These are phyloP conservation scores for Drosophila meridiana DNA, from an alignment of 2,888 invertebrate species.

Conservation along the genomic window DNA sequence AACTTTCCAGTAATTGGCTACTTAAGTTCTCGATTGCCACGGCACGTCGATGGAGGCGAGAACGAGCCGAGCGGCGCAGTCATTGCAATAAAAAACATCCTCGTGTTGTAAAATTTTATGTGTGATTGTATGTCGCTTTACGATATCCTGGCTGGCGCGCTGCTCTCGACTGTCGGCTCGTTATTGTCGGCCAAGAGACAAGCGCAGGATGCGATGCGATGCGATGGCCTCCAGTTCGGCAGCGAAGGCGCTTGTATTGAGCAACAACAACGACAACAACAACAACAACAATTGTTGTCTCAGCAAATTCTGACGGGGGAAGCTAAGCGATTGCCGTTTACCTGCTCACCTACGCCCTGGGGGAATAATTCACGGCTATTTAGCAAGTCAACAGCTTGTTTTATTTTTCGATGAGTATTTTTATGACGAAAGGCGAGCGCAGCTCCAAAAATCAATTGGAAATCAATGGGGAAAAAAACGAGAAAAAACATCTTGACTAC, in stretches of 20 bases:
- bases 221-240: conserved; percentile 11
- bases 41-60: conserved; percentile 13
- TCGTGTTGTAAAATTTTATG: conserved; percentile 80
- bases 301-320: conserved; percentile 62
- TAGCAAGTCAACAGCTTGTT: conserved; percentile 82
- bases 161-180: conserved; percentile 52
- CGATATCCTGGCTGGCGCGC: conserved; percentile 70
- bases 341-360: conserved; percentile 77
- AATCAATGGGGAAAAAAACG: conserved; percentile 65
- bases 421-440: conserved; percentile 68
- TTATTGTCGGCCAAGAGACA: conserved; percentile 64
- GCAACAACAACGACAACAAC: conserved; percentile 12
- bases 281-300: conserved; percentile 70
- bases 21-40: conserved; percentile 74
- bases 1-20: conserved; percentile 78
- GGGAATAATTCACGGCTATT: conserved; percentile 82
- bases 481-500: background rate
- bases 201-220: conserved; percentile 45
- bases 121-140: conserved; percentile 81
- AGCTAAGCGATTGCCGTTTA: conserved; percentile 78
- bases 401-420: conserved; percentile 77
- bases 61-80: conserved; percentile 29
- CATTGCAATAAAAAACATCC: conserved; percentile 78
- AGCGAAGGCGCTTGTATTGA: conserved; percentile 1
- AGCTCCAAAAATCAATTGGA: conserved; percentile 67